phyloP scores from a whole-genome alignment of 2,888 invertebrate genomes.

The Aricia artaxerxes region DNA sequence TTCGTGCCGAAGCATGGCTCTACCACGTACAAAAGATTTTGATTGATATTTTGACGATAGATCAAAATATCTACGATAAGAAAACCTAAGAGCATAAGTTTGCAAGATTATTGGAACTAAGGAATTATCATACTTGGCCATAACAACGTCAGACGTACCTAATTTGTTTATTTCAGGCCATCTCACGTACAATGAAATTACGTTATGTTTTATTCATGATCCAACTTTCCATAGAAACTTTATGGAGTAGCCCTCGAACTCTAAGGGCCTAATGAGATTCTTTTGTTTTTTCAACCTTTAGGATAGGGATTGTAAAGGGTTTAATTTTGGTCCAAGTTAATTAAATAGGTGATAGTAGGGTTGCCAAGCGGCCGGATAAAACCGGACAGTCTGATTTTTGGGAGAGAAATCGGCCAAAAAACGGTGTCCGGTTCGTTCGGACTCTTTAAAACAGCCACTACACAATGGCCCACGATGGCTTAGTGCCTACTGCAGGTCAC shows the following conservation, averaged over 20 bases:
- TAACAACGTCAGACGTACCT: not conserved
- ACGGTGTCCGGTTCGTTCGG: no score
- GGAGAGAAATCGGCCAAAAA: no score
- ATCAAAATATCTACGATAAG: no score
- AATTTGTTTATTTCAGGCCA: not conserved
- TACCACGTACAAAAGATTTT: no score
- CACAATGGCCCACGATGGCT: no score
- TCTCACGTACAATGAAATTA: slow-evolving; percentile 19
- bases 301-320: slow-evolving; percentile 15
- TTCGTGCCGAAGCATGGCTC: no score
- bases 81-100: no score
- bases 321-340: slow-evolving; percentile 12
- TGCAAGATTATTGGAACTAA: no score
- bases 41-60: no score
- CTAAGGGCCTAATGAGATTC: slow-evolving; percentile 8
- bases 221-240: slow-evolving; percentile 14
- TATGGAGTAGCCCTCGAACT: not conserved
- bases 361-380: not conserved
- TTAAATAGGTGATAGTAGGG: not conserved
- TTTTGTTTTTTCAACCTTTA: slow-evolving; percentile 17
- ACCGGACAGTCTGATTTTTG: no score
- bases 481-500: no score
- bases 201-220: slow-evolving; percentile 26
- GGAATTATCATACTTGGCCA: not conserved
- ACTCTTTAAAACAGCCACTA: no score